Base-by-base conservation (phyloP, 1,140 invertebrate species). In the Centruroides sculpturatus region DNA sequence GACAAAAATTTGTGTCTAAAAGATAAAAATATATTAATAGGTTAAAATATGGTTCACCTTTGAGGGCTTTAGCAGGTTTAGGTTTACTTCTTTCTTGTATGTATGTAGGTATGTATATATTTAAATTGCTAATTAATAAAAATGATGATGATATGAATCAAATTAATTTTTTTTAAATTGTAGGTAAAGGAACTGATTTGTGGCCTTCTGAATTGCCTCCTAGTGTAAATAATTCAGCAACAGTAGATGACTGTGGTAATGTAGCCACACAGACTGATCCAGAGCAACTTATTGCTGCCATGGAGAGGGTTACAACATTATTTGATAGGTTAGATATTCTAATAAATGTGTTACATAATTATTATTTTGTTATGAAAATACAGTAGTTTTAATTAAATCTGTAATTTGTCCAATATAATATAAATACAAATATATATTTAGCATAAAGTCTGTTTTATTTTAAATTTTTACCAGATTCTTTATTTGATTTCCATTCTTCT, bases 281-380 rank as follows among this genome's bases (percentile, higher is more conserved):
- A 3, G 87, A 90, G 71, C 79, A 83, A 66, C 76, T 89, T 23
- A 83, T 89, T 57, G 79, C 83, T 67, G 84, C 85, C 47, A 87
- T 88, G 73, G 89, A 92, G 72, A 82, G 86, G 70, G 82, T 86
- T 7, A 86, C 87, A 47, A 81, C 85, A n/a, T 79, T 92, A 62
- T 89, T 91, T 78, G 86, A 89, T 73, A 82, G 84, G 73, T 85
- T 64, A 66, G 23, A 23, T 23, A 23, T 23, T 23, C 23, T 23
- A 23, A 23, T 23, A 23, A 23, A 23, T 23, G 23, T 23, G 23
- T 23, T 41, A 41, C 8, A 41, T 41, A 41, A 41, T 41, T 41
- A 41, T 41, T 41, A 41, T 41, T 23, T 23, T 23, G 0, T 23
- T 23, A 23, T 23, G 23, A 23, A 23, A 23, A 23, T 23, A 23